Evolutionary conservation across 2,888 invertebrate species (phyloP), one percentile per base, ranked within the genome.

Genomic region (Rhorus exstirpatorius): DNA sequence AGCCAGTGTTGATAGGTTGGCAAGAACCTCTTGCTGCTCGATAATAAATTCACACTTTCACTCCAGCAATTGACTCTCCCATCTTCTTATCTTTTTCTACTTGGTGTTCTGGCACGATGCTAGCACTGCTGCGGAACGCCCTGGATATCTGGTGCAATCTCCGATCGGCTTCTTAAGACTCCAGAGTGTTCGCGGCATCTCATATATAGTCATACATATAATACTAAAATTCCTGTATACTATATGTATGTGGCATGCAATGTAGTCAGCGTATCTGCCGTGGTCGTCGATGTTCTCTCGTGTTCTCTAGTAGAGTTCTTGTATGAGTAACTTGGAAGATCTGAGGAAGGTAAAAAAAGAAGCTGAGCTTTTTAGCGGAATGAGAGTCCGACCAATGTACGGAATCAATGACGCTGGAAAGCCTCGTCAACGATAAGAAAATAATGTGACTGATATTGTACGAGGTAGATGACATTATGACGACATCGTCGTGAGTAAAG

Each of bases 11-110:
- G 76, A 67, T 49, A 65, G 58, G 74, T 82, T 79, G 82, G 79
- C 80, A 58, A 71, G 75, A 70, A 65, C 24, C 76, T 60, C 65
- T 51, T 53, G 46, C 60, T 24, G 49, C 61, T 67, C 44, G 79
- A 85, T 88, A 87, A 89, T 89, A 89, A 89, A 89, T 89, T 89
- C 87, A 83, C 87, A 81, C 86, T 85, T 86, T 88, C 80, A 78
- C 84, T 76, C 26, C 68, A 58, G 83, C 83, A 88, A 89, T 89
- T 87, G 88, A 87, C 89, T 87, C 76, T 78, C 51, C 68, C 74
- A 61, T 61, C 19, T 68, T 78, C 51, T 46, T 55, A 38, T 60
- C 84, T 51, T 71, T 75, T 55, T 75, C 71, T 31, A 14, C 70
- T 26, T 44, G 58, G 17, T 65, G 21, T 35, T 60, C 67, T 75